phyloP scores from a whole-genome alignment of 2,888 invertebrate species.

The Psylliodes chrysocephalus region DNA sequence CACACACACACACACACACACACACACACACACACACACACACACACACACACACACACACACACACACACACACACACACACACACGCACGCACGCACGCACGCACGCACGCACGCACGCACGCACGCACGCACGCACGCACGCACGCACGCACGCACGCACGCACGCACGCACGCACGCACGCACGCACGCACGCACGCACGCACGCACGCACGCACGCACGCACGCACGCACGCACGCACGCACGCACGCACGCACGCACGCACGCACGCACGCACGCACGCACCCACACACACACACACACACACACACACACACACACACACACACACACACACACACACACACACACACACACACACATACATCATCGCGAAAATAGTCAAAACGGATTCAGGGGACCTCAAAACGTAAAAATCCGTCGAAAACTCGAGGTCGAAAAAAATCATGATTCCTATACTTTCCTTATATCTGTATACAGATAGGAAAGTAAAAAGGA shows the following conservation, averaged over 20 bases:
- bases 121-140: not conserved
- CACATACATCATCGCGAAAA: no score
- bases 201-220: not conserved
- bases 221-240: not conserved
- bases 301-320: no score
- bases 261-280: not conserved
- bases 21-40: not conserved
- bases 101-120: not conserved
- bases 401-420: no score
- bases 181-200: not conserved
- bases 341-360: no score
- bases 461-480: no score
- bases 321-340: no score
- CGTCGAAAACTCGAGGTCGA: no score
- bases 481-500: no score
- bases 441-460: no score
- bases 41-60: not conserved
- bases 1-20: not conserved
- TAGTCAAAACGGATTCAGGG: no score
- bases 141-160: not conserved
- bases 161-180: not conserved
- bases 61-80: not conserved
- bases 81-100: not conserved
- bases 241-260: not conserved
- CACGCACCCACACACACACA: no score